These are phyloP conservation scores for Pristionchus pacificus DNA, from an alignment of 1,140 invertebrate species.

Conservation along the genomic window DNA sequence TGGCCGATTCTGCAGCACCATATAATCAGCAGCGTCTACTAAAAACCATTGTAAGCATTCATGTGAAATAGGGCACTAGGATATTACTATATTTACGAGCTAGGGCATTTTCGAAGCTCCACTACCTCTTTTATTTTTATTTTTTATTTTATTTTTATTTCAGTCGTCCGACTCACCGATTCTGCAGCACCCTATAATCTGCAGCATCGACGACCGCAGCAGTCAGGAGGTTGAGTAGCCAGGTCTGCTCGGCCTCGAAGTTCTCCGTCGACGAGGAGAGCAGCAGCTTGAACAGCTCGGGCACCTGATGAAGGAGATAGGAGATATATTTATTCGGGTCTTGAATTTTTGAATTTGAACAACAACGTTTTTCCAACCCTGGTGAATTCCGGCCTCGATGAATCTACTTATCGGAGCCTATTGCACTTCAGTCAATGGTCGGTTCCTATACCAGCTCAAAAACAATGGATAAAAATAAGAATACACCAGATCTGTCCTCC, in stretches of 20 bases:
- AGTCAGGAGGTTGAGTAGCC: conserved; percentile 38
- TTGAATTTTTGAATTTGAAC: not conserved
- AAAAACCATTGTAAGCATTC: too few relatives aligned
- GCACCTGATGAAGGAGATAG: conserved; percentile 25
- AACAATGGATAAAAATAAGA: too few relatives aligned
- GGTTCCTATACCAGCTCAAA: too few relatives aligned
- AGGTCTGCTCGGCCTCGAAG: conserved; percentile 39
- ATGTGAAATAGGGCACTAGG: too few relatives aligned
- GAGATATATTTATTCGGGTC: not conserved
- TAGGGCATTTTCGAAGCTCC: too few relatives aligned
- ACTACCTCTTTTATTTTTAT: too few relatives aligned
- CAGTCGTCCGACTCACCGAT: conserved; percentile 29
- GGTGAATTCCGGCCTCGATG: not conserved
- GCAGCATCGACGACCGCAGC: conserved; percentile 43
- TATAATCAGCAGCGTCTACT: too few relatives aligned
- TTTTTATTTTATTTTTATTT: too few relatives aligned
- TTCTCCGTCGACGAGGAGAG: conserved; percentile 42
- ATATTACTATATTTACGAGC: too few relatives aligned
- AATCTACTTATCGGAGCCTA: not conserved
- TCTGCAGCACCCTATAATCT: conserved; percentile 43
- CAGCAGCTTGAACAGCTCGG: conserved; percentile 51
- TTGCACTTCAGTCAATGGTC: too few relatives aligned
- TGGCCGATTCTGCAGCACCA: too few relatives aligned
- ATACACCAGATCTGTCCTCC: not conserved
- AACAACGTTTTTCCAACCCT: not conserved